phyloP scores from a whole-genome alignment of 2,113 vertebrate species.

The Canis aureus region DNA sequence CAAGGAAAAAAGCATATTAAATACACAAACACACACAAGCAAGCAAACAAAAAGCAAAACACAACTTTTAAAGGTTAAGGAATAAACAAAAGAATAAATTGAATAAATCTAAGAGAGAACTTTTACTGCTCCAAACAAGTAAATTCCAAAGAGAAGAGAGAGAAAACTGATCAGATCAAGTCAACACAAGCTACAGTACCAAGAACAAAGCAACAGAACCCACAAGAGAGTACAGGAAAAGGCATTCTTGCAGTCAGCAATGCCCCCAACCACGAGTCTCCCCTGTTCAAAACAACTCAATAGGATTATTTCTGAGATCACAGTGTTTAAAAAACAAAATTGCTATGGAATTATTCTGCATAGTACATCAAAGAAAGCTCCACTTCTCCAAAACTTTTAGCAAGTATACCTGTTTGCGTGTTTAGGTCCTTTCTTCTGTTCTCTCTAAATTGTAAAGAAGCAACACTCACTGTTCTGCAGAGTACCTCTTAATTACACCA shows the following conservation, averaged over 20 bases:
- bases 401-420: conserved; percentile 13
- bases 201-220: neutral
- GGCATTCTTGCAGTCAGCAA: neutral
- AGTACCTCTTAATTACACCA: conserved; percentile 10
- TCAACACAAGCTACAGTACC: neutral
- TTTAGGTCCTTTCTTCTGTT: conserved; percentile 57
- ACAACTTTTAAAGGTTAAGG: neutral
- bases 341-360: conserved; percentile 26
- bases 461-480: neutral
- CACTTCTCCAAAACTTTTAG: neutral
- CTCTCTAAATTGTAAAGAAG: conserved; percentile 8
- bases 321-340: neutral
- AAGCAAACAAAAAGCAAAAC: neutral
- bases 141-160: neutral
- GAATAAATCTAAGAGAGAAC: neutral
- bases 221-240: fast-evolving
- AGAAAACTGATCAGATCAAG: neutral
- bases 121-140: neutral
- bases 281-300: neutral
- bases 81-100: neutral
- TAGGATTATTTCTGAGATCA: conserved; percentile 14
- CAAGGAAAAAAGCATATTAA: neutral
- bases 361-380: conserved; percentile 70
- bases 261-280: neutral
- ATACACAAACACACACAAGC: neutral